Evolutionary conservation across 2,888 invertebrate species (phyloP).

Genomic region (Brachyopa scutellaris): DNA sequence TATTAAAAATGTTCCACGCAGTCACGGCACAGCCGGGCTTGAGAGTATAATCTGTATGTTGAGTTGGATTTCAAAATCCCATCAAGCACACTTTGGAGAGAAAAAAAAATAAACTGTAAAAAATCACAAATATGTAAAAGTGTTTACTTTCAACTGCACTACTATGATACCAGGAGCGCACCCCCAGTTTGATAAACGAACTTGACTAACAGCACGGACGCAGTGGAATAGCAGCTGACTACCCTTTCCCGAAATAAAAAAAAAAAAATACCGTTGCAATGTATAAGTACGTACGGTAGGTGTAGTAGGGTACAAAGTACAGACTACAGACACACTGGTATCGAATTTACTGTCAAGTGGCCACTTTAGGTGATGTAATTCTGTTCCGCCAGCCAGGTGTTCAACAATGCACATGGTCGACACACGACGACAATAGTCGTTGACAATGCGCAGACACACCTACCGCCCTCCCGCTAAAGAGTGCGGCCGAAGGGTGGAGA

Average conservation of each 20-base stretch:
- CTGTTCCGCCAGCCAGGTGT: conserved; percentile 65
- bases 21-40: too few species aligned
- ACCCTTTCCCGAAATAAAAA: background rate
- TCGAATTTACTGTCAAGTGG: conserved; percentile 71
- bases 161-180: conserved; percentile 23
- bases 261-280: too few species aligned
- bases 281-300: too few species aligned
- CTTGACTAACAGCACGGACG: conserved; percentile 12
- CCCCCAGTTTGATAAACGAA: conserved; percentile 13
- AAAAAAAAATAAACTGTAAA: conserved; percentile 14
- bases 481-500: background rate
- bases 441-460: conserved; percentile 58
- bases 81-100: conserved; percentile 37
- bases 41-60: background rate
- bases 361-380: conserved; percentile 71
- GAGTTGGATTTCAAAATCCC: conserved; percentile 42
- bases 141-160: conserved; percentile 52
- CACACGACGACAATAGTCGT: conserved; percentile 60
- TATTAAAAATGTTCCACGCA: conserved; percentile 11
- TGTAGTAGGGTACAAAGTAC: background rate
- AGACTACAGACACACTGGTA: conserved; percentile 25
- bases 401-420: conserved; percentile 68
- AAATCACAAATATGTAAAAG: conserved; percentile 57
- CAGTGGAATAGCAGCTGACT: background rate
- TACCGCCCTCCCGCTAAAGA: too few species aligned